Percentiles rank a stretch among this genome's conserved stretches.
phyloP scores from a whole-genome alignment of 2,888 invertebrate species.

The Eucera pruinosa region DNA sequence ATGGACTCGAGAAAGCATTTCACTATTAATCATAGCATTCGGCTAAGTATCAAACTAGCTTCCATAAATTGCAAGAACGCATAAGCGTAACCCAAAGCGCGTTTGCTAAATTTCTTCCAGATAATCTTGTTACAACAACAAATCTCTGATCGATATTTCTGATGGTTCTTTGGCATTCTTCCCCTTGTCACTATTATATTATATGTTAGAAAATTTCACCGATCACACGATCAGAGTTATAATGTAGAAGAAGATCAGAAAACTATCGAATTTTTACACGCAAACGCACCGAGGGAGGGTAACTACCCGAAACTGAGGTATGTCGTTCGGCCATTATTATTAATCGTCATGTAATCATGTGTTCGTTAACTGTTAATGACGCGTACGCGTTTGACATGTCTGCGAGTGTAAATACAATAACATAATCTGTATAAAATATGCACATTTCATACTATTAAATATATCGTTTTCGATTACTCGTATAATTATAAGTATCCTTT shows the following conservation, averaged over 20 bases:
- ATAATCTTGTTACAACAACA: conserved; percentile 8
- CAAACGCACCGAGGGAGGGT: conserved; percentile 74
- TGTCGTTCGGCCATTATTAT: conserved; percentile 77
- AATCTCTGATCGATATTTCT: conserved; percentile 29
- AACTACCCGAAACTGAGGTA: conserved; percentile 81
- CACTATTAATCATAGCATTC: conserved; percentile 50
- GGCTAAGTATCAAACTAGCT: conserved; percentile 73
- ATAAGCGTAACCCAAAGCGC: conserved; percentile 66
- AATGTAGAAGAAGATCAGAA: conserved; percentile 7
- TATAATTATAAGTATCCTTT: conserved; percentile 79
- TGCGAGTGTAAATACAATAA: conserved; percentile 56
- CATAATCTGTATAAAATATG: conserved; percentile 62
- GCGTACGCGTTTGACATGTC: conserved; percentile 28
- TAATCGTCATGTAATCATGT: conserved; percentile 67
- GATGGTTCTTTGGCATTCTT: conserved; percentile 64
- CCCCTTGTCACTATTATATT: conserved; percentile 29
- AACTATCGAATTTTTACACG: conserved; percentile 28
- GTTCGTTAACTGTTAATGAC: conserved; percentile 66
- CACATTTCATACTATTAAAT: conserved; percentile 76
- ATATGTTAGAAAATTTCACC: conserved; percentile 26
- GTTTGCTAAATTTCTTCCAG: conserved; percentile 41
- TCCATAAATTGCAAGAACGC: conserved; percentile 76
- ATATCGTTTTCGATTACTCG: conserved; percentile 73
- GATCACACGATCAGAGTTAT: conserved; percentile 23
- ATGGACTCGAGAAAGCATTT: conserved; percentile 63